These are phyloP conservation scores for Campaea margaritaria DNA, from an alignment of 2,888 invertebrate genomes.

Conservation along the genomic window DNA sequence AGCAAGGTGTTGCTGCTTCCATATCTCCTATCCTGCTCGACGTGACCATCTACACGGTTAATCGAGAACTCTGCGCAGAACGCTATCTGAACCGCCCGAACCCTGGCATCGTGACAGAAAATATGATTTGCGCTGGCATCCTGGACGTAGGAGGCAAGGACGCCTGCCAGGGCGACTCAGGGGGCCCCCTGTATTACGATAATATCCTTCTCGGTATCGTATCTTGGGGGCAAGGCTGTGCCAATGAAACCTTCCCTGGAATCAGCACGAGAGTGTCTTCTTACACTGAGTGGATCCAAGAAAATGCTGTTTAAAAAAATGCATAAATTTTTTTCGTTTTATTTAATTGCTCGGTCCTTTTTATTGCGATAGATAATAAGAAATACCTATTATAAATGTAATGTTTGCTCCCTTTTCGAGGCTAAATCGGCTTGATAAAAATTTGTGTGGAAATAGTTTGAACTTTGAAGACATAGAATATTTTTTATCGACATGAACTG, in stretches of 20 bases:
- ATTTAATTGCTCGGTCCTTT: not conserved
- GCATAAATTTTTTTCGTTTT: not conserved
- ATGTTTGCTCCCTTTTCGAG: no score
- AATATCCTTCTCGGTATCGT: constrained; percentile 64
- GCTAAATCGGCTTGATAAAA: no score
- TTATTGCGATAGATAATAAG: no score
- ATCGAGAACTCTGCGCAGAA: constrained; percentile 52
- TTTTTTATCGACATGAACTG: no score
- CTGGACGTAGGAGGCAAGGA: constrained; percentile 51
- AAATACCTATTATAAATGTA: no score
- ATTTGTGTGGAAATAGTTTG: no score
- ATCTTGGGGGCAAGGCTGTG: constrained; percentile 74
- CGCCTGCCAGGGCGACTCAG: constrained; percentile 57
- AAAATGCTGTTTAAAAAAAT: constrained; percentile 7
- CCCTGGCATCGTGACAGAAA: constrained; percentile 40
- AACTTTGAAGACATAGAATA: no score
- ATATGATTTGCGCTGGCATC: constrained; percentile 62
- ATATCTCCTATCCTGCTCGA: constrained; percentile 52
- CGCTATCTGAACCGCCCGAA: constrained; percentile 48
- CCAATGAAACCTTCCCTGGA: constrained; percentile 66
- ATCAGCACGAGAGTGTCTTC: constrained; percentile 66
- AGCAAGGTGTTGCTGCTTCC: constrained; percentile 49
- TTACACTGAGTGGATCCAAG: constrained; percentile 50
- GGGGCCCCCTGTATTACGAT: constrained; percentile 67
- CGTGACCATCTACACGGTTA: constrained; percentile 60